Base-by-base conservation (phyloP, 2,797 vertebrate species). In the Peromyscus eremicus region DNA sequence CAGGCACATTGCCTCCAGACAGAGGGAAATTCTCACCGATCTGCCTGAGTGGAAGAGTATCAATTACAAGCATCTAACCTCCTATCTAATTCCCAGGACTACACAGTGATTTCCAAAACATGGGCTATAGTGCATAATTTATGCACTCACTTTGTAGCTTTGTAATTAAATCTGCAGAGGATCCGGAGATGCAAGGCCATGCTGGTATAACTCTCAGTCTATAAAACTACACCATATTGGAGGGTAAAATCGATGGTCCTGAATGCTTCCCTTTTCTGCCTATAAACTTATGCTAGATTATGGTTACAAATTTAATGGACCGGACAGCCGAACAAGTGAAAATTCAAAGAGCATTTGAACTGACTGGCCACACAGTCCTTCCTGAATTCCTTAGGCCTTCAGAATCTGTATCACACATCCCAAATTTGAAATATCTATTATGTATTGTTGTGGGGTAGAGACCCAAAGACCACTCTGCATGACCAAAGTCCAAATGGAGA, bases 101-200 rank as follows among this genome's bases (percentile, higher is more conserved):
- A 87, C 75, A 81, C 73, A 94, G 85, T 94, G 96, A 97, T 96
- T 97, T 96, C 89, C 79, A 91, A 96, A 97, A 97, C 97, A 97
- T 49, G 52, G 81, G n/a, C n/a, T 21, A 84, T 94, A 43, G 8
- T 97, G 91, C 96, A 98, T 97, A 97, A 97, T 97, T 97, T 96
- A 97, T 97, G 88, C 14, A 21, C 49, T 94, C 82, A 91, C 82
- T 96, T 97, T 91, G 96, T 96, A 96, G 95, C 92, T 95, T 85
- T 96, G 96, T 97, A 95, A 96, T 96, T 95, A 96, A 87, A 97
- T 96, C 94, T 94, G 43, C 66, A 92, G 83, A 94, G 86, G 82
- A 94, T 91, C 92, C 94, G 77, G 92, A 95, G 49, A 60, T 46
- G 60, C n/a, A 43, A 3, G 81, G 80, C 77, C 27, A 7, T 68